Base-by-base conservation (phyloP, 2,888 invertebrate genomes). In the Melinaea marsaeus region DNA sequence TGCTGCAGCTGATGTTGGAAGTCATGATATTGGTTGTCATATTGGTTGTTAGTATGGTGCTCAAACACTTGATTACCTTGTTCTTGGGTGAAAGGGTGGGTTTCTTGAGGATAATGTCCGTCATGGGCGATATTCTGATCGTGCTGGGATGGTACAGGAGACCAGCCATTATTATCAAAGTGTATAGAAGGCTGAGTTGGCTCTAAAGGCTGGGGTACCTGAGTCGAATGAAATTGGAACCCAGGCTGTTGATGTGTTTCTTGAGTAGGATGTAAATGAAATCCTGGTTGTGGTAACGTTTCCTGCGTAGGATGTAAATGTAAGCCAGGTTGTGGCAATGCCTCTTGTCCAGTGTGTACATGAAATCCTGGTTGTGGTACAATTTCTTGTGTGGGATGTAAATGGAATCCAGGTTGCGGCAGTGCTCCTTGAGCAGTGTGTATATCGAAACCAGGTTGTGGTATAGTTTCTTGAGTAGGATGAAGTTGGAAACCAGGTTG, bases 131-230 rank as follows among this genome's bases (percentile, higher is more conserved):
- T 69, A 2, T 72, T 70, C 3, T 76, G 59, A 34, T 86, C 84
- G 42, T 80, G 79, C 33, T 83, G 81, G 0, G 81, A 48, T 1
- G 83, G 78, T n/a, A 90, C 84, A 2, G 90, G 90, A 2, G 88
- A 83, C 90, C 90, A 90, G 5, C 89, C 90, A 13, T 88, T 79
- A 68, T 85, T 83, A 47, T 89, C 88, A n/a, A 84, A 63, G 2
- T 79, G 73, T 11, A 76, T 70, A 0, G 75, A 64, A 0, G 74
- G 71, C 34, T 79, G 80, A 6, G 72, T 71, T 0, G 75, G 71
- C 13, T 72, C 72, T 5, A 74, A 57, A 32, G 71, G 74, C 4
- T 77, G 64, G 0, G 74, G 67, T 51, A 65, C 57, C 56, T 77
- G 79, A 33, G 74, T 70, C 2, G 75, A 67, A 42, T 81, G 79